phyloP scores from a whole-genome alignment of 2,797 vertebrate genomes.

The Spea hammondii region DNA sequence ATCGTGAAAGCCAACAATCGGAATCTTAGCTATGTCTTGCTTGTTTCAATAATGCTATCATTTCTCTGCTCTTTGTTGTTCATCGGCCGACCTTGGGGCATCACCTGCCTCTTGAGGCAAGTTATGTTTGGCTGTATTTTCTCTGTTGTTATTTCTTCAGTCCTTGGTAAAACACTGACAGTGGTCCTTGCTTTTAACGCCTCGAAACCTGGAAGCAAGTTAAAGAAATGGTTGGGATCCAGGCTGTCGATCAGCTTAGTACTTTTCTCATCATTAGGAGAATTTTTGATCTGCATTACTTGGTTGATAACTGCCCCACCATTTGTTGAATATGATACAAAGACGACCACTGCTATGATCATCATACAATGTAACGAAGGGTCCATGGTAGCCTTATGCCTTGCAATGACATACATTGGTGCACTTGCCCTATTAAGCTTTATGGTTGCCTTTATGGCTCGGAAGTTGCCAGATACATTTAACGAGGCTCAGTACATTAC shows the following conservation, averaged over 20 bases:
- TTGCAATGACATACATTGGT: background rate
- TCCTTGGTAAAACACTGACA: constrained; percentile 39
- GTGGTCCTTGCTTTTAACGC: constrained; percentile 16
- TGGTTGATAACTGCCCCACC: background rate
- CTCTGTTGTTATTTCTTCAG: constrained; percentile 27
- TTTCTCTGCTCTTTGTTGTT: constrained; percentile 41
- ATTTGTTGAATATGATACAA: constrained; percentile 9
- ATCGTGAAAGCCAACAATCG: constrained; percentile 34
- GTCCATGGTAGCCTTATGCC: background rate
- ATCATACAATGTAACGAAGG: constrained; percentile 9
- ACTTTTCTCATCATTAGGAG: constrained; percentile 3
- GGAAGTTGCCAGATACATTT: constrained; percentile 13
- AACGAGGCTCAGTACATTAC: constrained; percentile 33
- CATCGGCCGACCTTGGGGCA: constrained; percentile 16
- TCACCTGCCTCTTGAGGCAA: constrained; percentile 27
- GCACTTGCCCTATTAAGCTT: background rate
- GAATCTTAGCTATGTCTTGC: constrained; percentile 24
- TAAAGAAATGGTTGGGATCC: constrained; percentile 3
- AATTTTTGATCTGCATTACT: background rate
- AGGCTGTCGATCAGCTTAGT: constrained; percentile 3
- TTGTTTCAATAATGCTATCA: constrained; percentile 23
- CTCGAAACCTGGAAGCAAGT: constrained; percentile 11
- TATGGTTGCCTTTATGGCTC: background rate
- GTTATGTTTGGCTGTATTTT: constrained; percentile 34
- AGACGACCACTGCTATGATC: background rate